Evolutionary conservation across 2,888 invertebrate species (phyloP).

Genomic region (Acanthopleura granulata): DNA sequence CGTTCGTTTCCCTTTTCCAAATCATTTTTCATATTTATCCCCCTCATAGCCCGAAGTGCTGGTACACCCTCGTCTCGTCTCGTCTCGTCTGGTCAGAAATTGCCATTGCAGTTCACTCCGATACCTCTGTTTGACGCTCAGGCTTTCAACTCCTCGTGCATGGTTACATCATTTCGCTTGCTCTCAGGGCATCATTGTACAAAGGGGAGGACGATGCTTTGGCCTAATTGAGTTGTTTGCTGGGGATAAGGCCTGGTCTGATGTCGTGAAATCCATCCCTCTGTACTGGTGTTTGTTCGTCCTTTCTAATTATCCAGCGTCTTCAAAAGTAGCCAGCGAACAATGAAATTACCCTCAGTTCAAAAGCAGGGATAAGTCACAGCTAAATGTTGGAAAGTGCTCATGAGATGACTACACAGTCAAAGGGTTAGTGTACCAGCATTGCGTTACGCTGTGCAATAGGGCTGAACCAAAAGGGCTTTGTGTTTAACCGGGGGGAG

Average conservation of each 20-base stretch:
- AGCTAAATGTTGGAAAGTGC: no score
- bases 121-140: no score
- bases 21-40: constrained; percentile 1
- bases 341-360: constrained; percentile 4
- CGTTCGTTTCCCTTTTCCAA: background rate
- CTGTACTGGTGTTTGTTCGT: background rate
- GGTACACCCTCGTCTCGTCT: no score
- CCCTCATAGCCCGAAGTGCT: background rate
- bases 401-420: no score
- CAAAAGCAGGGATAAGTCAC: background rate
- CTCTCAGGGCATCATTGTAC: background rate
- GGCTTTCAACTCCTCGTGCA: no score
- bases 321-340: background rate
- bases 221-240: background rate
- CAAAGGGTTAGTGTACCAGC: no score
- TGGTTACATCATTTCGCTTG: no score
- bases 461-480: no score
- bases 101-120: background rate
- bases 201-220: background rate
- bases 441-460: no score
- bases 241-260: background rate
- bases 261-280: background rate
- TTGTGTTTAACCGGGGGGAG: no score
- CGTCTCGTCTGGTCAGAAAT: background rate
- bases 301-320: background rate